Conservation (phyloP, 2,888 invertebrate species). For the Drosophila anomalata region DNA sequence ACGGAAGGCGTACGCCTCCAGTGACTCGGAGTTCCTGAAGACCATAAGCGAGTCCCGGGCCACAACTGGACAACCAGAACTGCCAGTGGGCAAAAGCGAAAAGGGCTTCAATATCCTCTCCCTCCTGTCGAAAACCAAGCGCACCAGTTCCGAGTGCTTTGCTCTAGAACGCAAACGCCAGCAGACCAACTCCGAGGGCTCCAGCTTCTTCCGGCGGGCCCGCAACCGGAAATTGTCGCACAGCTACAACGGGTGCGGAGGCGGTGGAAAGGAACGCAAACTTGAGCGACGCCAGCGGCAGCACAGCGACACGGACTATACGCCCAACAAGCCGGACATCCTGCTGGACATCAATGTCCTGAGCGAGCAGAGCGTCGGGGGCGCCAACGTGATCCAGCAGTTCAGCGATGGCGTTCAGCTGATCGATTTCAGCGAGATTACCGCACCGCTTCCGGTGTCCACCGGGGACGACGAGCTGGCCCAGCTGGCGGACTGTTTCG, state of each 20-base stretch:
- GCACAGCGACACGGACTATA: conserved; percentile 82
- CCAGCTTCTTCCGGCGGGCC: conserved; percentile 78
- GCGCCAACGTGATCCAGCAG: conserved; percentile 51
- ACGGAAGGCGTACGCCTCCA: conserved; percentile 81
- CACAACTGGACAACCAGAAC: conserved; percentile 38
- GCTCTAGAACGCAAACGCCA: conserved; percentile 81
- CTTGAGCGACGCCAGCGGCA: conserved; percentile 76
- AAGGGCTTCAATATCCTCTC: conserved; percentile 82
- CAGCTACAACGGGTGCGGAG: conserved; percentile 81
- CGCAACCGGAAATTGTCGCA: conserved; percentile 83
- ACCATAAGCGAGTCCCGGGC: conserved; percentile 70
- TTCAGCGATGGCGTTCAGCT: conserved; percentile 67
- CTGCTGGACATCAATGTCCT: conserved; percentile 82
- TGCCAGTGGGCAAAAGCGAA: conserved; percentile 55
- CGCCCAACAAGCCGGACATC: conserved; percentile 82
- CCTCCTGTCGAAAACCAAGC: conserved; percentile 81
- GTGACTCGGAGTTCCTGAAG: conserved; percentile 83
- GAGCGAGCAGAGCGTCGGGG: conserved; percentile 67
- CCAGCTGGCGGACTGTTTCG: conserved; percentile 72
- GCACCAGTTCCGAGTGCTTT: conserved; percentile 82
- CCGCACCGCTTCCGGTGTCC: conserved; percentile 15
- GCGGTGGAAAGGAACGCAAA: conserved; percentile 70
- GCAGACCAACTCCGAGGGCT: conserved; percentile 81
- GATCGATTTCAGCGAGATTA: conserved; percentile 72
- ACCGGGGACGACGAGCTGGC: conserved; percentile 67